A percentile compares a stretch with the other conserved stretches of the same genome.
Evolutionary conservation across 2,113 vertebrate species (phyloP).

Genomic region (Sylvietta virens): DNA sequence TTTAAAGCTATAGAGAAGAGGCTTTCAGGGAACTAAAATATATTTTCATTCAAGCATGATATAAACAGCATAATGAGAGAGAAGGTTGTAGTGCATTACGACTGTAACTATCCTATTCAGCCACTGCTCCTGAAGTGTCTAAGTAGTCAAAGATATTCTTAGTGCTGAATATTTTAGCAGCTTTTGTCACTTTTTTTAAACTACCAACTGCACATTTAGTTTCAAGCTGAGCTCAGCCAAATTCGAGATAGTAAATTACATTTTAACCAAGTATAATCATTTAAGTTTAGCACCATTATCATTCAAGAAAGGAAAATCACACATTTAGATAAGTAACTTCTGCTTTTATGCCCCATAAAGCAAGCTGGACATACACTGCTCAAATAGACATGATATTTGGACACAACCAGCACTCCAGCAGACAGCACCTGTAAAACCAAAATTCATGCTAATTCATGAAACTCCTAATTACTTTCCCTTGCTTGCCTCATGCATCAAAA

Average conservation of each 20-base stretch:
- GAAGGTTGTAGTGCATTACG: constrained; percentile 8
- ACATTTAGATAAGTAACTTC: neutral
- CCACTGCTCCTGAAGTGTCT: constrained; percentile 11
- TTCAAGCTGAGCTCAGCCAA: constrained; percentile 49
- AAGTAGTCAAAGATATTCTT: constrained; percentile 54
- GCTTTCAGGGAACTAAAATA: constrained; percentile 3
- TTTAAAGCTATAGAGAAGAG: neutral
- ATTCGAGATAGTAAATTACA: constrained; percentile 35
- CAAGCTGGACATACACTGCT: neutral
- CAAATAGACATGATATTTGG: neutral
- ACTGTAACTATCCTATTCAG: constrained; percentile 25
- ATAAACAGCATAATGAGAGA: constrained; percentile 1
- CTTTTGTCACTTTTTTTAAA: constrained; percentile 60
- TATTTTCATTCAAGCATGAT: constrained; percentile 32
- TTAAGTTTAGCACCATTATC: constrained; percentile 7
- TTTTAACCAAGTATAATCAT: constrained; percentile 26
- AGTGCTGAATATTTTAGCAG: constrained; percentile 57
- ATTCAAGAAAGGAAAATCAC: neutral
- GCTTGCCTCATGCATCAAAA: neutral
- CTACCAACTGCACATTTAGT: constrained; percentile 50
- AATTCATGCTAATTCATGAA: neutral
- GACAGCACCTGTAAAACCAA: neutral
- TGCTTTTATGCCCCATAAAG: neutral
- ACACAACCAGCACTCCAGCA: neutral
- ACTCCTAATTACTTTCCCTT: neutral